Evolutionary conservation across 2,113 vertebrate species (phyloP), one percentile per base, ranked within the genome.

Genomic region (Orycteropus afer): DNA sequence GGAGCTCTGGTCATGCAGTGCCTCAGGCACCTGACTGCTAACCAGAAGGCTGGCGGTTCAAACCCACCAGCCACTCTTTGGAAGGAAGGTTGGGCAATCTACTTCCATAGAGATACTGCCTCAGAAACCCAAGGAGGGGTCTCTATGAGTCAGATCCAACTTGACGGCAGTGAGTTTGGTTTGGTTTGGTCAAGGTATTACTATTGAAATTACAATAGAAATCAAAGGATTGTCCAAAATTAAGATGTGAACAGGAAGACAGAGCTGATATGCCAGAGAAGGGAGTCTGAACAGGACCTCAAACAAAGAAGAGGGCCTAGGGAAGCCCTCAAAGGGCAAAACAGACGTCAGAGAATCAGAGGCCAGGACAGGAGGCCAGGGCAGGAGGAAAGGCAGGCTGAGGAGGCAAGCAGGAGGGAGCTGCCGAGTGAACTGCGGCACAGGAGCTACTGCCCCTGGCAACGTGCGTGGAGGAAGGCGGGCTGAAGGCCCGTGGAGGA

Each of bases 241-340:
- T 87, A 87, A 94, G n/a, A 59, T 42, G 69, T 49, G 89, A 69
- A 17, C 37, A 91, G 74, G 80, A 93, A 93, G 22, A 80, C n/a
- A 89, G 45, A 69, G 74, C 40, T 74, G n/a, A 71, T 18, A 61
- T 73, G 53, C 29, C 51, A 73, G 12, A 87, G 27, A 25, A 87
- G 12, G 15, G 13, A 81, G 53, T 93, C 47, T 57, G 51, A 86
- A 73, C 6, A 80, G 27, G 14, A 67, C 34, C 74, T 27, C 67
- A 69, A 78, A 91, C 47, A 71, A 83, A 90, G 23, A 77, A 20
- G 63, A 63, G 27, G 13, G 37, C 3, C 10, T 25, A 82, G 63
- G 32, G 61, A 29, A 65, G 51, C 67, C 76, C 23, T 63, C 27
- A 63, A 27, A 63, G 61, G 27, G 27, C 7, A 27, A 27, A 32